These are phyloP conservation scores for Eremophila alpestris DNA, from an alignment of 2,797 vertebrate genomes.

Conservation along the genomic window DNA sequence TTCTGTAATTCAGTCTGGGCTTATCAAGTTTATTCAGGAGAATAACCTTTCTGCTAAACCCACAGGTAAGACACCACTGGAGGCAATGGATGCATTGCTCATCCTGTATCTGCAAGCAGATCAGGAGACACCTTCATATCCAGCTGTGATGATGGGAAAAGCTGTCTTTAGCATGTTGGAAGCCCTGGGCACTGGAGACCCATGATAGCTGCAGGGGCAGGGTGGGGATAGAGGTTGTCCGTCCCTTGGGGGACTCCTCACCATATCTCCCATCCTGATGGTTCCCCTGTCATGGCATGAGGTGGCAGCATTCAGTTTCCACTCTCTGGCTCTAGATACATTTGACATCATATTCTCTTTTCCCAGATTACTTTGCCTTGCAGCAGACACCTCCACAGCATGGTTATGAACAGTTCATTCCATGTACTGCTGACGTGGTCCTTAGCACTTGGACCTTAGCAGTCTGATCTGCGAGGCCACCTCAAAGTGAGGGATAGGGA, in stretches of 20 bases:
- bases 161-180: accelerated
- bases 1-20: not conserved
- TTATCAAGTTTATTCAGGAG: not conserved
- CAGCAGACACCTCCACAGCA: not conserved
- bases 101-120: not conserved
- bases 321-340: accelerated
- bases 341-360: not conserved
- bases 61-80: not conserved
- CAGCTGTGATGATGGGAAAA: not conserved
- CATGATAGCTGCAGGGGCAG: accelerated
- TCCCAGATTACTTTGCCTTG: no score
- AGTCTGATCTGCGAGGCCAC: not conserved
- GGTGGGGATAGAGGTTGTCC: accelerated
- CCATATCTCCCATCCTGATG: accelerated
- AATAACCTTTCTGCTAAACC: not conserved
- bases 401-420: not conserved
- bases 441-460: not conserved
- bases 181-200: accelerated
- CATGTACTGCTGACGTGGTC: no score
- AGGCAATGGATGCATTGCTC: not conserved
- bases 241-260: accelerated
- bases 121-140: accelerated
- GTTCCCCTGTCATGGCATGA: not conserved
- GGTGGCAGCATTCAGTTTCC: not conserved
- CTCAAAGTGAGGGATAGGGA: not conserved